Evolutionary conservation across 2,797 vertebrate genomes (phyloP).

Genomic region (Passerculus sandwichensis): DNA sequence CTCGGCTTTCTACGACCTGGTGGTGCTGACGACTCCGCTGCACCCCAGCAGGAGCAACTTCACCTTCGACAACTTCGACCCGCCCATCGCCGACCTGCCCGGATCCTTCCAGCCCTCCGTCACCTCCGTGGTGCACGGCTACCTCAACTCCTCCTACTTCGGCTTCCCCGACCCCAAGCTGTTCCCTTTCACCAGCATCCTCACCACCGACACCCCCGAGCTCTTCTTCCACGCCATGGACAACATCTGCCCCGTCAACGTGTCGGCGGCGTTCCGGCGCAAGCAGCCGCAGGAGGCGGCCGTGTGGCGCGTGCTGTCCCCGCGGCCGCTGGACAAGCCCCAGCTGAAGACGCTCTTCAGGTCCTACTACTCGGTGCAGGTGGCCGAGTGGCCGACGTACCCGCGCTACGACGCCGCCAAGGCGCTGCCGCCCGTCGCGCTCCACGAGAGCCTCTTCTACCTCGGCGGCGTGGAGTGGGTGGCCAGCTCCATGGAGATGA

Average conservation of each 20-base stretch:
- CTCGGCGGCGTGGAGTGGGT: conserved; percentile 93
- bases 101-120: conserved; percentile 88
- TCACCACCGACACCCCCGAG: conserved; percentile 86
- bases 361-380: conserved; percentile 97
- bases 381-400: conserved; percentile 89
- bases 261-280: conserved; percentile 86
- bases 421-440: conserved; percentile 84
- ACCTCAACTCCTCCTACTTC: conserved; percentile 96
- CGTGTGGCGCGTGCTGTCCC: conserved; percentile 93
- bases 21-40: conserved; percentile 90
- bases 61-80: conserved; percentile 85
- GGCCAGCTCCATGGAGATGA: conserved; percentile 96
- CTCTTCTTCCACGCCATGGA: conserved; percentile 91
- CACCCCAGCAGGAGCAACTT: conserved; percentile 83
- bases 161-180: conserved; percentile 94
- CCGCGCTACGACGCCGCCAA: conserved; percentile 84
- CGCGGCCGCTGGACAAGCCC: conserved; percentile 82
- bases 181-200: conserved; percentile 91
- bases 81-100: conserved; percentile 75
- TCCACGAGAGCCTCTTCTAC: conserved; percentile 93
- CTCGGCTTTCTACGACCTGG: conserved; percentile 90
- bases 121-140: conserved; percentile 92
- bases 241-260: conserved; percentile 92
- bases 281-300: conserved; percentile 96
- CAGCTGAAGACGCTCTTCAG: conserved; percentile 96